These are phyloP conservation scores for Montifringilla adamsi DNA, from an alignment of 2,113 vertebrate genomes.

Conservation along the genomic window DNA sequence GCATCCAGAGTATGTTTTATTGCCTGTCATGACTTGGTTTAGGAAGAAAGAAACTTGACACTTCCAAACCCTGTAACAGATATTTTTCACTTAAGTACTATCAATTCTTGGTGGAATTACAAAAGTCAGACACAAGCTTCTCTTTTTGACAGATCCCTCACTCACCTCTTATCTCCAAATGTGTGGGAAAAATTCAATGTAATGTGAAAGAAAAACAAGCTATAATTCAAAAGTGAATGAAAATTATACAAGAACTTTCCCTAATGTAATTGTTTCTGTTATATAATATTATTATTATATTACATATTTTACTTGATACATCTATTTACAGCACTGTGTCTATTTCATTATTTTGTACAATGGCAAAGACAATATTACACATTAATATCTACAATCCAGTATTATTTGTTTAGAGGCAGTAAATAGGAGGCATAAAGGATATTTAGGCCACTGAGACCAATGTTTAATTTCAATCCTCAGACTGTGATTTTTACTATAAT, in stretches of 20 bases:
- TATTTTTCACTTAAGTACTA: neutral
- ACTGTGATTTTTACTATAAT: neutral
- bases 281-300: neutral
- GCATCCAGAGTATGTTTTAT: neutral
- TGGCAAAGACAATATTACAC: neutral
- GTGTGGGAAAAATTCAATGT: neutral
- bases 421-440: neutral
- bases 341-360: neutral
- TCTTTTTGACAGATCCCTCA: neutral
- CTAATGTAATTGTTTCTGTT: neutral
- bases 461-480: neutral
- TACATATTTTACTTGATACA: neutral
- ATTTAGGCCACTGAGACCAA: neutral
- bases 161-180: neutral
- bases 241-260: neutral
- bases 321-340: neutral
- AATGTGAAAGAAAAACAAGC: neutral
- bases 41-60: neutral
- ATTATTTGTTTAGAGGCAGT: neutral
- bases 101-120: neutral
- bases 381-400: neutral
- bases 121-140: neutral
- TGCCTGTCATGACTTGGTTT: neutral
- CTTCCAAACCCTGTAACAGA: neutral
- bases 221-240: neutral